A percentile compares a stretch with the other conserved stretches of the same genome.
These are phyloP conservation scores for Perizoma flavofasciatum DNA, from an alignment of 2,888 invertebrate species.

Conservation along the genomic window DNA sequence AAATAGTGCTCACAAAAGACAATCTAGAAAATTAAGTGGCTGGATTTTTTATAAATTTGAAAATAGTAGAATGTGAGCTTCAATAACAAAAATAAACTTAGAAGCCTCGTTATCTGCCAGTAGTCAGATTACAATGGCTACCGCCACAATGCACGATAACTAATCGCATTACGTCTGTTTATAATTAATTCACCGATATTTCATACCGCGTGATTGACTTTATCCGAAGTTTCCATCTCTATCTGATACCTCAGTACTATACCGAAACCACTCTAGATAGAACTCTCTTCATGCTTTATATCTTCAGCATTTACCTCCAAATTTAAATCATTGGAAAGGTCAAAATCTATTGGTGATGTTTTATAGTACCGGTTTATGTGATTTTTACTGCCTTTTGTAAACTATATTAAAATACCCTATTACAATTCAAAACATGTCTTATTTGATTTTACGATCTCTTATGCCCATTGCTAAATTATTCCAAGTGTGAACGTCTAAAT, in stretches of 20 bases:
- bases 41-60: background rate
- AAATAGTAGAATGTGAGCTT: constrained; percentile 3
- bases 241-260: constrained; percentile 59
- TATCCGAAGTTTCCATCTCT: constrained; percentile 65
- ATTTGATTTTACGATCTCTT: constrained; percentile 44
- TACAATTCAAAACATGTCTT: constrained; percentile 57
- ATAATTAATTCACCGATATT: constrained; percentile 76
- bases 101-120: constrained; percentile 42
- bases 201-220: constrained; percentile 69
- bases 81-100: constrained; percentile 36
- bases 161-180: constrained; percentile 73
- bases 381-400: constrained; percentile 70
- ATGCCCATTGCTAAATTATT: constrained; percentile 42
- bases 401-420: constrained; percentile 64
- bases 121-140: constrained; percentile 65
- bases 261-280: constrained; percentile 49
- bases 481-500: constrained; percentile 33
- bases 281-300: constrained; percentile 35
- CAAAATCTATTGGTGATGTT: constrained; percentile 47
- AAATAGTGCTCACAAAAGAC: background rate
- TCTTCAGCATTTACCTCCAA: background rate
- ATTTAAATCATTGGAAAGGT: constrained; percentile 33
- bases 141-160: constrained; percentile 64
- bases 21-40: background rate
- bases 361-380: constrained; percentile 64